A percentile compares a stretch with the other conserved stretches of the same genome.
Conservation (phyloP, 2,797 vertebrate species). For the Tauraco hartlaubi region DNA sequence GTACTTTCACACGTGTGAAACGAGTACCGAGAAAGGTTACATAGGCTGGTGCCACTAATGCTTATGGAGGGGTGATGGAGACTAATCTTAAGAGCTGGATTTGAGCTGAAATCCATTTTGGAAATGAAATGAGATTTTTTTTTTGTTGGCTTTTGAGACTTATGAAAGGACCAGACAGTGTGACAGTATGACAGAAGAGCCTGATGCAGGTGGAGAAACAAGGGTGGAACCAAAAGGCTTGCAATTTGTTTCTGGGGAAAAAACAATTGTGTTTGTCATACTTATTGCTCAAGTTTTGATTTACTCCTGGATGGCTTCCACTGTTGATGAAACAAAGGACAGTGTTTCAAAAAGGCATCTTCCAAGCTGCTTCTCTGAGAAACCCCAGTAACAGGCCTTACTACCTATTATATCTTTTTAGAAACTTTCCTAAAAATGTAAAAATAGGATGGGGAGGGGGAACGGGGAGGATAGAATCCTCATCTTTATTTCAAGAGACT, state of each 20-base stretch:
- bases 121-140: slow-evolving; percentile 16
- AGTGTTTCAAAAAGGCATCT: background rate
- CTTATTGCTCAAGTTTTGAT: slow-evolving; percentile 11
- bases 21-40: slow-evolving; percentile 13
- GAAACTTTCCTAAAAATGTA: background rate
- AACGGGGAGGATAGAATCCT: background rate
- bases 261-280: background rate
- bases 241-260: background rate
- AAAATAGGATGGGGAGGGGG: background rate
- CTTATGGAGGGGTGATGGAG: background rate
- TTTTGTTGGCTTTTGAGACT: background rate
- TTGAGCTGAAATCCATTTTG: slow-evolving; percentile 7
- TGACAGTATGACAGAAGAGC: background rate
- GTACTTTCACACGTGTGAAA: slow-evolving; percentile 50
- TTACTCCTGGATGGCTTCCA: background rate
- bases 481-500: background rate
- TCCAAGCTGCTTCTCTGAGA: background rate
- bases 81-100: background rate
- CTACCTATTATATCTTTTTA: background rate
- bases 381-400: background rate
- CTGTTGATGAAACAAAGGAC: background rate
- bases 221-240: slow-evolving; percentile 12
- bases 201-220: background rate
- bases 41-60: background rate
- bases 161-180: background rate